Evolutionary conservation across 2,797 vertebrate genomes (phyloP), one percentile per base, ranked within the genome.

Genomic region (Brachyrhaphis roseni): DNA sequence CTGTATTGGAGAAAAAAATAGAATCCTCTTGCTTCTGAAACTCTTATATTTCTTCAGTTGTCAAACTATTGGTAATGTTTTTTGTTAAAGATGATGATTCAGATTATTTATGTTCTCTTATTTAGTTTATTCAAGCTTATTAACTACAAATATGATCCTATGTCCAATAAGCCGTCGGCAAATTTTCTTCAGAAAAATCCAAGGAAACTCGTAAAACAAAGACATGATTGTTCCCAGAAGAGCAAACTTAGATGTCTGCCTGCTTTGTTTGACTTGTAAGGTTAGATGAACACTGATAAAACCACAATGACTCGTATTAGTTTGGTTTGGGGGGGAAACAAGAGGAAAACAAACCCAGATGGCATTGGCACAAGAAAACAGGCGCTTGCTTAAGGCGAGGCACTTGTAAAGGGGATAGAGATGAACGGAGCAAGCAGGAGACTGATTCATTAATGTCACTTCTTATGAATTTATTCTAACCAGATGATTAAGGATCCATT

Each of bases 401-500:
- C 80, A 86, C 86, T 86, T 93, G 82, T 85, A 78, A 88, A 59
- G 83, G 80, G 31, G 41, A 26, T 0, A 84, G 87, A 87, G 81
- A 83, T 83, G 84, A 79, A 89, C 66, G 75, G 79, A 77, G 80
- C 73, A 82, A 88, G 79, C 84, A 88, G 75, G 72, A 86, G 85
- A 72, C 26, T 64, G 34, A 88, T 88, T 90, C 66, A 94, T 94
- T 91, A 89, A 89, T 93, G 91, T 80, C 76, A 85, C 90, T 91
- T 91, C 57, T 82, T 84, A 90, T 89, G 88, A 76, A 75, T 91
- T 94, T 89, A 95, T 94, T 94, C 90, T 78, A 91, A 91, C 92
- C 95, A 95, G 94, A 96, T 93, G 95, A 95, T 85, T 86, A 85
- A 86, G 88, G 84, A 79, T 88, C 83, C 84, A 87, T 89, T 82